Evolutionary conservation across 2,113 vertebrate genomes (phyloP), one percentile per base, ranked within the genome.

Genomic region (Dasyprocta punctata): DNA sequence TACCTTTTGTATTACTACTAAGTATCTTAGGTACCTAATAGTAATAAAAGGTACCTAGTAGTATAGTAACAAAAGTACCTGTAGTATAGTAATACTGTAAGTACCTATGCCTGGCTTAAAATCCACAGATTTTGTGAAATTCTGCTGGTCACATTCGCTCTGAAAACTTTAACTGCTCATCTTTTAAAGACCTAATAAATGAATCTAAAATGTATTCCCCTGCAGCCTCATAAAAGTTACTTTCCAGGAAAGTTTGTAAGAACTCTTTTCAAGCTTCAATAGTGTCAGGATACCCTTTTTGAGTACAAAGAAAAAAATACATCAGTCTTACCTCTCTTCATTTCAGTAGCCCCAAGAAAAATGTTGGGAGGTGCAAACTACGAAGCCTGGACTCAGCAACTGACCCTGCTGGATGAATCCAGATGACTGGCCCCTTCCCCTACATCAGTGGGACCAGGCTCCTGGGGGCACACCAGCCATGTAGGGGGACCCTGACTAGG

Each of bases 141-240:
- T 65, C 3, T 33, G 89, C 5, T 47, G 38, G 58, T 84, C 90
- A 94, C 36, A 94, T 81, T 36, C 90, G 63, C 20, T 41, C 67
- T 91, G 75, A 89, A 96, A 96, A 96, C 65, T 67, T 93, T 63
- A 93, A 95, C 92, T 81, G 93, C 96, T 84, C 93, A 83, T 96
- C 94, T 71, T 71, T 95, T 88, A 47, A 95, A 97, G 36, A 92
- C 24, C 78, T 90, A 88, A 36, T 67, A 92, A 95, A 90, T 81
- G 22, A 85, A 71, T 90, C 85, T 71, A 77, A 67, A 96, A 85
- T 26, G 61, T 88, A 49, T 77, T 95, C 96, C 54, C 41, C 92
- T 90, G 44, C 84, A 91, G 86, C 44, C 61, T 93, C 58, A 80
- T 26, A 22, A 77, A 96, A 94, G 36, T 63, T 87, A 54, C n/a